Evolutionary conservation across 2,888 invertebrate genomes (phyloP).

Genomic region (Malachius bipustulatus): DNA sequence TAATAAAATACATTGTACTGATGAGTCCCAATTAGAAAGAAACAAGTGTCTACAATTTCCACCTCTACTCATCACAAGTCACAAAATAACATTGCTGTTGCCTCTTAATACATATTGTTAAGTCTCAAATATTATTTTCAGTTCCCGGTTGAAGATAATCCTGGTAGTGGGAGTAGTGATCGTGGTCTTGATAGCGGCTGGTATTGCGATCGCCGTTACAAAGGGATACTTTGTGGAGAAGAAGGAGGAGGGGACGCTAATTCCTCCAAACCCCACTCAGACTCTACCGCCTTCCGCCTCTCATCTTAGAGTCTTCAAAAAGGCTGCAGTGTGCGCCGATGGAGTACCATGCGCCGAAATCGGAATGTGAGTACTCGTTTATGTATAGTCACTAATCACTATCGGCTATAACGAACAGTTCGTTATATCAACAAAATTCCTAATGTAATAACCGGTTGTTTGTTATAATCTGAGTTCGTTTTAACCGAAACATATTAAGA

Average conservation of each 20-base stretch:
- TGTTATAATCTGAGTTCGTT: no score
- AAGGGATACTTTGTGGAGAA: not conserved
- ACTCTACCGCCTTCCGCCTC: slow-evolving; percentile 56
- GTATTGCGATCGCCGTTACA: not conserved
- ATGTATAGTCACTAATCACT: no score
- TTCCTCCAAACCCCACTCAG: slow-evolving; percentile 54
- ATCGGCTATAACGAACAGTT: no score
- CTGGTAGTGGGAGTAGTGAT: slow-evolving; percentile 9
- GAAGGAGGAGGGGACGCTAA: slow-evolving; percentile 19
- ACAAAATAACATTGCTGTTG: no score
- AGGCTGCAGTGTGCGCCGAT: slow-evolving; percentile 69
- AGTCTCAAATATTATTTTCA: slow-evolving; percentile 9
- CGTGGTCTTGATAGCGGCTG: slow-evolving; percentile 7
- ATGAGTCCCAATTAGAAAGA: no score
- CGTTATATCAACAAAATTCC: no score
- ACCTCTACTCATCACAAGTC: no score
- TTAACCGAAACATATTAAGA: no score
- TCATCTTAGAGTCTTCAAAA: slow-evolving; percentile 49
- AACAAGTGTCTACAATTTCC: no score
- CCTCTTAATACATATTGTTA: no score
- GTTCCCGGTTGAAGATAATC: slow-evolving; percentile 22
- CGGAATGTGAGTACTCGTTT: slow-evolving; percentile 55
- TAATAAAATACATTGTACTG: no score
- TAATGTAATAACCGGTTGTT: no score
- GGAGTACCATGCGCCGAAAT: slow-evolving; percentile 61